These are phyloP conservation scores for Mimachlamys varia DNA, from an alignment of 2,888 invertebrate genomes.

Conservation along the genomic window DNA sequence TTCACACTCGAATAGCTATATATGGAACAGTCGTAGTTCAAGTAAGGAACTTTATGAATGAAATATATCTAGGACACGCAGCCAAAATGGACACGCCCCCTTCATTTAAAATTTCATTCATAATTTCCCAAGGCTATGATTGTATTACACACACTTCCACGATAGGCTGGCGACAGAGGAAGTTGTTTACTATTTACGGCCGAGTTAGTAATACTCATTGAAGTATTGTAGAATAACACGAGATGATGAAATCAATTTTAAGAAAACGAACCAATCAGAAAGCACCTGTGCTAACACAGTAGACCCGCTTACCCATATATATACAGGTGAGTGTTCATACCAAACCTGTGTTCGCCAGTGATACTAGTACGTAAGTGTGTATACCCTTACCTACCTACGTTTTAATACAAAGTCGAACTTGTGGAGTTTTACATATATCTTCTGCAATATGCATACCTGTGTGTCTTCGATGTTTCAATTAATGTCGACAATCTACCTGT, in stretches of 20 bases:
- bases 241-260: constrained; percentile 31
- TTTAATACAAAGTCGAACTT: background rate
- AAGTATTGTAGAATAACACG: background rate
- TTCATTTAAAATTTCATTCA: constrained; percentile 31
- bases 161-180: background rate
- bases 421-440: background rate
- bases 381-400: background rate
- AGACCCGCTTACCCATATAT: constrained; percentile 18
- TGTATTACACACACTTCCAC: background rate
- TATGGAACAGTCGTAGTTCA: background rate
- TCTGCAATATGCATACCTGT: constrained; percentile 20
- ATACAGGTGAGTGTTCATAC: background rate
- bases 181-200: constrained; percentile 16
- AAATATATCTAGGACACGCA: background rate
- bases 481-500: background rate
- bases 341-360: background rate
- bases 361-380: background rate
- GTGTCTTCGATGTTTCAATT: background rate
- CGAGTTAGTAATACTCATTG: background rate
- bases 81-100: constrained; percentile 8
- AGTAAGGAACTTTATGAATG: background rate
- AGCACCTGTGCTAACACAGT: background rate
- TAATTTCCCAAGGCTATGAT: constrained; percentile 28
- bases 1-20: background rate
- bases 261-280: background rate